Evolutionary conservation across 1,140 invertebrate species (phyloP), one percentile per base, ranked within the genome.

Genomic region (Potamilus streckersoni): DNA sequence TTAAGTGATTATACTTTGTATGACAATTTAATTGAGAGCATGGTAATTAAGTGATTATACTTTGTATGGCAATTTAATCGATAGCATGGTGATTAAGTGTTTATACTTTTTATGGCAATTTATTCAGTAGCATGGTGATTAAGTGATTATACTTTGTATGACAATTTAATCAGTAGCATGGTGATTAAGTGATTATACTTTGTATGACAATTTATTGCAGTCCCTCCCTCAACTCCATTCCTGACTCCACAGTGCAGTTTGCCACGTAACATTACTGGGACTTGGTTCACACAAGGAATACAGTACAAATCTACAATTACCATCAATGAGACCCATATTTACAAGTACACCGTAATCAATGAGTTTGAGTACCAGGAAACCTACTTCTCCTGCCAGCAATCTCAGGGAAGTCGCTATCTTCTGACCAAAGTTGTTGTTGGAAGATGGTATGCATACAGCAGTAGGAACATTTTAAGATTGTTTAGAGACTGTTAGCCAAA

Each of bases 391-490:
- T 99, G 97, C 89, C 93, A 95, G 74, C 88, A 89, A 95, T 98
- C 91, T 93, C 95, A 88, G 91, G 96, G 86, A 95, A 94, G 93
- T 49, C 92, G 97, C 79, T 94, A 96, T 60, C 96, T 99, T 93
- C 97, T 99, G 96, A 96, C 97, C 14, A 92, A 96, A 78, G 92
- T 98, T 13, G 97, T 96, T 11, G 96, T 98, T 1, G 97, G 98
- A 91, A 97, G 96, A 91, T 99, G 95, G 95, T 96, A 91, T 88
- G 85, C 87, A 65, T 15, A 16, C 62, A 13, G 38, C 16, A 56
- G 27, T 59, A 31, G 17, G 2, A 31, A 66, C 31, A 20, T 66
- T 73, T 69, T 57, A 15, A n/a, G 2, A 71, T 71, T 5, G 12
- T 38, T 27, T 68, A 19, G 23, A 38, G 27, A 68, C n/a, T 68